phyloP scores from a whole-genome alignment of 2,113 vertebrate genomes.

The Mohoua ochrocephala region DNA sequence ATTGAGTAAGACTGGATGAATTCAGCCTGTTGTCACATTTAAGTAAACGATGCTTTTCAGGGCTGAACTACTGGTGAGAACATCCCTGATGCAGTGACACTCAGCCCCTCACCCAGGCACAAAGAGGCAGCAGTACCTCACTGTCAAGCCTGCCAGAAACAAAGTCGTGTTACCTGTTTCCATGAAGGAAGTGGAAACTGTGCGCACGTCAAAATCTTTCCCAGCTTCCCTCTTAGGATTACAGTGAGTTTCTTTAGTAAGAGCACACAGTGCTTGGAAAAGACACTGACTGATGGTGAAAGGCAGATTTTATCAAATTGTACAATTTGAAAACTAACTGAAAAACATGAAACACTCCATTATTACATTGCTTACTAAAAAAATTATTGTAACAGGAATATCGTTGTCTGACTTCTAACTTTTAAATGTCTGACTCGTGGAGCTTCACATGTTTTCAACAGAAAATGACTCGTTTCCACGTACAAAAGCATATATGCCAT shows the following conservation, averaged over 20 bases:
- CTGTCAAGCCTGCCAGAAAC: neutral
- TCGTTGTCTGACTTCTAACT: neutral
- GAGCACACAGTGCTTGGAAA: neutral
- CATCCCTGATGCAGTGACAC: neutral
- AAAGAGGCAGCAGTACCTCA: neutral
- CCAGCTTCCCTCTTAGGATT: neutral
- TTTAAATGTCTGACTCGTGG: neutral
- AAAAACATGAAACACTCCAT: neutral
- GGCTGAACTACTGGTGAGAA: neutral
- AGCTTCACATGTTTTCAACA: neutral
- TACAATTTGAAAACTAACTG: neutral
- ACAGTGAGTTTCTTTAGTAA: neutral
- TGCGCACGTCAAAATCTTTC: neutral
- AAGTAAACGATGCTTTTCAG: neutral
- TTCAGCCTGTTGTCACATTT: neutral
- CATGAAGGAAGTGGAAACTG: neutral
- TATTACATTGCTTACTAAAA: neutral
- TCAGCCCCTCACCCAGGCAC: neutral
- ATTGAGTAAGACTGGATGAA: neutral
- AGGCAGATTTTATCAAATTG: neutral
- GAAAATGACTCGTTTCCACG: neutral
- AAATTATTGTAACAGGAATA: neutral
- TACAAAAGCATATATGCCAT: neutral
- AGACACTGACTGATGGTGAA: neutral
- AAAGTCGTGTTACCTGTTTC: neutral